These are phyloP conservation scores for Cynopterus brachyotis DNA, from an alignment of 2,113 vertebrate genomes.

Conservation along the genomic window DNA sequence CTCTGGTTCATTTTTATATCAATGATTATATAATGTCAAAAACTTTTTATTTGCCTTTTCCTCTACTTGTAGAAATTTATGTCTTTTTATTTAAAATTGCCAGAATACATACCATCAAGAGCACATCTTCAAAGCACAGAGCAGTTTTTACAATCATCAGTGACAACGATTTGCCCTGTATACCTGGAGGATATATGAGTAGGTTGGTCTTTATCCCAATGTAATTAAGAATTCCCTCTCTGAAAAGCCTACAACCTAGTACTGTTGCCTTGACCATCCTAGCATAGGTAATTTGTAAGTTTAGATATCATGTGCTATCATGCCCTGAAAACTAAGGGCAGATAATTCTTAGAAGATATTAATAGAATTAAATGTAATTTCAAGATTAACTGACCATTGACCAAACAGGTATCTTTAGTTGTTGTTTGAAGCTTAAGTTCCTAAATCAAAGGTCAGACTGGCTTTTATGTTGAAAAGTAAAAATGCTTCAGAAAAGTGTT, in stretches of 20 bases:
- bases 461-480: not conserved
- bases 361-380: not conserved
- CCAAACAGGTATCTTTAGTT: not conserved
- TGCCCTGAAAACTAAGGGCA: not conserved
- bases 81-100: slow-evolving; percentile 2
- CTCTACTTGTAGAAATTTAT: not conserved
- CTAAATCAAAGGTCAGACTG: not conserved
- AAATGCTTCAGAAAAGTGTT: not conserved
- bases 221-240: not conserved
- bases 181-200: not conserved
- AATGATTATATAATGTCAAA: not conserved
- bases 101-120: not conserved
- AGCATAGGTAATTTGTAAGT: not conserved
- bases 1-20: not conserved
- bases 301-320: not conserved
- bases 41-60: not conserved
- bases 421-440: not conserved
- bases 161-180: not conserved
- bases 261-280: not conserved
- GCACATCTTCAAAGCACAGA: not conserved
- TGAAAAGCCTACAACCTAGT: not conserved
- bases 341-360: not conserved
- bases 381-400: not conserved
- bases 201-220: not conserved
- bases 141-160: not conserved